phyloP scores from a whole-genome alignment of 2,113 vertebrate species.

The Embiotoca jacksoni region DNA sequence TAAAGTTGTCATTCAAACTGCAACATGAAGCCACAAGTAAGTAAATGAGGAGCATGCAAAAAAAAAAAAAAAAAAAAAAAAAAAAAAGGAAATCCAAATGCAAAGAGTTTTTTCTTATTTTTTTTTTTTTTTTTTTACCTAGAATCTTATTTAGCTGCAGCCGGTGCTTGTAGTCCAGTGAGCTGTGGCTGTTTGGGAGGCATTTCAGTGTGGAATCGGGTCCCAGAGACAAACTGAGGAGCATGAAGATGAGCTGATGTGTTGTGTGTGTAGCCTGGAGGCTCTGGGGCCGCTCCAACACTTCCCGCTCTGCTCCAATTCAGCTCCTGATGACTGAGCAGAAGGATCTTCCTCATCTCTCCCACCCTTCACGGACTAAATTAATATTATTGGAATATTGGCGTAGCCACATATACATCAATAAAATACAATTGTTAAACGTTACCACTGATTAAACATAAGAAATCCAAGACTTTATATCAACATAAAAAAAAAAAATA shows the following conservation, averaged over 20 bases:
- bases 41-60: neutral
- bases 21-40: neutral
- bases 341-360: neutral
- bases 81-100: neutral
- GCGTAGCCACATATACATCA: too few relatives aligned
- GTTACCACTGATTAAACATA: too few relatives aligned
- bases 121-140: constrained; percentile 53
- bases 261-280: constrained; percentile 9
- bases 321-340: constrained; percentile 15
- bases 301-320: constrained; percentile 34
- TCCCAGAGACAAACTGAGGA: constrained; percentile 49
- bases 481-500: too few relatives aligned
- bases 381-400: too few relatives aligned
- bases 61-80: neutral
- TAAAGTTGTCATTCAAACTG: constrained; percentile 7
- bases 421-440: too few relatives aligned
- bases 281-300: constrained; percentile 51
- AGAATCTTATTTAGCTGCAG: constrained; percentile 63
- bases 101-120: constrained; percentile 22
- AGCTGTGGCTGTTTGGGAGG: constrained; percentile 45
- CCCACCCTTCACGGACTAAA: neutral
- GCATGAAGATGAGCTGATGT: constrained; percentile 50
- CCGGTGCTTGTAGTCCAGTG: constrained; percentile 42
- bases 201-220: constrained; percentile 51
- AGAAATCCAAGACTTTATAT: too few relatives aligned